Evolutionary conservation across 2,113 vertebrate species (phyloP), one percentile per base, ranked within the genome.

Genomic region (Scolopax mira): DNA sequence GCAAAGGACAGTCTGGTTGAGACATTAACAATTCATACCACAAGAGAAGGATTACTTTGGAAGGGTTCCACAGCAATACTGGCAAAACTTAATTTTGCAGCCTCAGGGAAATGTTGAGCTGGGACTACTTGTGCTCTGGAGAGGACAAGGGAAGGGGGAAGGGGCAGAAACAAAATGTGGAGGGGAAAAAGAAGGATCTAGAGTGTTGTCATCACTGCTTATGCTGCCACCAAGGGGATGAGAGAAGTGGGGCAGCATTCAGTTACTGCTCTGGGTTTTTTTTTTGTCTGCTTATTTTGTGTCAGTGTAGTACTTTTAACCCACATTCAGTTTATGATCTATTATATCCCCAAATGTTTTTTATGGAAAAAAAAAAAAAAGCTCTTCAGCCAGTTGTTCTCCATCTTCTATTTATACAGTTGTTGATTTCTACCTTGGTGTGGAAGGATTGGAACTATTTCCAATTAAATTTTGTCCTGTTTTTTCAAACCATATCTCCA

Each of bases 171-270:
- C 2, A 18, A 85, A 85, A 86, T 28, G 44, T 30, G 25, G 74
- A 61, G 35, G 58, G 55, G 60, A 79, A 79, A 30, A 75, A 48
- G 33, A 62, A 69, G 39, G 41, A 70, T 42, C n/a, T 49, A 2
- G 48, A 71, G 41, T n/a, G 28, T 62, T 10, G 9, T 52, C 39
- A n/a, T 77, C 58, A 37, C 77, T 89, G 90, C 66, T 70, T 39
- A 11, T 88, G 64, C 82, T 96, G 95, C 85, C 89, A 94, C 92
- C 73, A 82, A 93, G 88, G 90, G 88, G 93, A 85, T 33, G 35
- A 75, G 78, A 72, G 81, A 62, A 81, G 67, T 62, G 85, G 58
- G 88, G 79, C 88, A 73, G 66, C 66, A 49, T 22, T 61, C 35
- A 30, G 16, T 64, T 71, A 9, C 14, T 39, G 28, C 52, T 88